phyloP scores from a whole-genome alignment of 2,888 invertebrate species.

The Ganaspis brasiliensis region DNA sequence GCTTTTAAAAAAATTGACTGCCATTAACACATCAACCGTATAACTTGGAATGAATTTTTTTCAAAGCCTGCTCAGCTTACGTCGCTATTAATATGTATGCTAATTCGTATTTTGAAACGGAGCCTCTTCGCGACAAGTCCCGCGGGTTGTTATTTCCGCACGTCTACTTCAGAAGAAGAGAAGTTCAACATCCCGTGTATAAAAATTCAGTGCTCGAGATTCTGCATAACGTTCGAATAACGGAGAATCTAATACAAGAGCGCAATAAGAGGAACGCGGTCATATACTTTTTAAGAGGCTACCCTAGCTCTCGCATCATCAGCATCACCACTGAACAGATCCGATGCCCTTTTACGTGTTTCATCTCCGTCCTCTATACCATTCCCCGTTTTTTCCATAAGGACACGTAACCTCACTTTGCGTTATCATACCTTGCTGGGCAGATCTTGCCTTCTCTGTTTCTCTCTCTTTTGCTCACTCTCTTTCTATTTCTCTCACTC shows the following conservation, averaged over 20 bases:
- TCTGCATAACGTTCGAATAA: slow-evolving; percentile 23
- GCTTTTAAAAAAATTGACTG: too few relatives aligned
- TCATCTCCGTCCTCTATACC: slow-evolving; percentile 14
- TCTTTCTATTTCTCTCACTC: slow-evolving; percentile 21
- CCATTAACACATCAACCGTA: too few relatives aligned
- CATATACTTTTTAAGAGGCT: slow-evolving; percentile 23
- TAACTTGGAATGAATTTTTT: too few relatives aligned
- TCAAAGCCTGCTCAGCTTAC: background rate
- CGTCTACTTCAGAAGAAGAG: background rate
- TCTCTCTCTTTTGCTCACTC: slow-evolving; percentile 42
- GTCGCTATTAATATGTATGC: background rate
- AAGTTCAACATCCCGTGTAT: slow-evolving; percentile 3
- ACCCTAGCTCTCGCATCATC: slow-evolving; percentile 10
- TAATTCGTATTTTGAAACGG: background rate
- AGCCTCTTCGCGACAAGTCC: background rate
- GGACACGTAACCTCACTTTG: slow-evolving; percentile 22
- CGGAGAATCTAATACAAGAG: slow-evolving; percentile 19
- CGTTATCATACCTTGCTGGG: slow-evolving; percentile 8
- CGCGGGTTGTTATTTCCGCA: slow-evolving; percentile 9
- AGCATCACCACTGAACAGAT: slow-evolving; percentile 18
- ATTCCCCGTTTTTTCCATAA: background rate
- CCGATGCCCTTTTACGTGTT: slow-evolving; percentile 32
- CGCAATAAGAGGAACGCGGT: background rate
- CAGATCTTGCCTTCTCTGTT: slow-evolving; percentile 37
- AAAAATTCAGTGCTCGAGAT: slow-evolving; percentile 16